These are phyloP conservation scores for Drosophila merina DNA, from an alignment of 2,888 invertebrate species.

Conservation along the genomic window DNA sequence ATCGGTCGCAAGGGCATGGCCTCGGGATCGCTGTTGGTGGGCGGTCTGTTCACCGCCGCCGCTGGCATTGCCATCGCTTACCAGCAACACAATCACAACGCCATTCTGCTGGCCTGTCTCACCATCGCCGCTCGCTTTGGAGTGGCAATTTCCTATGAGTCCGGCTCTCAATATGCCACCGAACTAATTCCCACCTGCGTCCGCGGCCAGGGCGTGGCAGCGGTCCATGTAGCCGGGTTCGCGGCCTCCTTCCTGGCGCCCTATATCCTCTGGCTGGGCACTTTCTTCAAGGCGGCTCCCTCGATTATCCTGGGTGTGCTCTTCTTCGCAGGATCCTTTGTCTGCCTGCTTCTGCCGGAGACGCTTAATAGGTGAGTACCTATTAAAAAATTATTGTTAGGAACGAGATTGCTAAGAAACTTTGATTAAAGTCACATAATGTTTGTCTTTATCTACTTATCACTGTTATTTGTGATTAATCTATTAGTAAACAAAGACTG, in stretches of 20 bases:
- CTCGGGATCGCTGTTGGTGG: constrained; percentile 85
- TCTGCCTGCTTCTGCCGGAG: constrained; percentile 87
- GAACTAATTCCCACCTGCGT: constrained; percentile 88
- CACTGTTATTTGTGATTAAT: background rate
- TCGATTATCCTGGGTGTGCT: constrained; percentile 85
- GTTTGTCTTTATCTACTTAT: background rate
- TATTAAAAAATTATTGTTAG: background rate
- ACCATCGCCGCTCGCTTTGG: constrained; percentile 86
- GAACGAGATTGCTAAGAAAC: background rate
- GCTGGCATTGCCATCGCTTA: constrained; percentile 85
- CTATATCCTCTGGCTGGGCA: constrained; percentile 85
- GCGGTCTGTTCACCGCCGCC: constrained; percentile 85
- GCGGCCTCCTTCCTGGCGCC: constrained; percentile 86
- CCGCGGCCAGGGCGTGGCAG: constrained; percentile 87
- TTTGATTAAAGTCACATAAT: background rate
- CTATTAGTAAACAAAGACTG: background rate
- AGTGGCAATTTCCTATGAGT: constrained; percentile 87
- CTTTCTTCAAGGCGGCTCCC: constrained; percentile 85
- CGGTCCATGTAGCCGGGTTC: constrained; percentile 87
- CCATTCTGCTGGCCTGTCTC: constrained; percentile 84
- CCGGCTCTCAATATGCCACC: constrained; percentile 87
- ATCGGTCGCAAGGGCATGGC: constrained; percentile 86
- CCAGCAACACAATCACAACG: constrained; percentile 83
- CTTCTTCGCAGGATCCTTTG: constrained; percentile 85
- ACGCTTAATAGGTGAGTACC: constrained; percentile 84